Base-by-base conservation (phyloP, 1,140 invertebrate genomes). In the Drosophila elegans region DNA sequence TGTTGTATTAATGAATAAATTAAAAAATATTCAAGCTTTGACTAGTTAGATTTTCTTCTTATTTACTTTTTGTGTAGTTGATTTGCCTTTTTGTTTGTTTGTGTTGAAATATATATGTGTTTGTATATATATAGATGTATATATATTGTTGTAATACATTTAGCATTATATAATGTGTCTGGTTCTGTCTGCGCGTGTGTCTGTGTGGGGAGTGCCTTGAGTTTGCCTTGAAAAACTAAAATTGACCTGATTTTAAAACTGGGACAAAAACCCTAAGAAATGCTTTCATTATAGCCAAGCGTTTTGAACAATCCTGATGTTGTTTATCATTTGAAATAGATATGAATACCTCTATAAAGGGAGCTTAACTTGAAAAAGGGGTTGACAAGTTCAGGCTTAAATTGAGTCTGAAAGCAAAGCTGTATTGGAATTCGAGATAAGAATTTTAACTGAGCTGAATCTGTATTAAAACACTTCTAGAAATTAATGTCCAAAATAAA, bases 11-110 rank as follows among this genome's bases (percentile, higher is more conserved):
- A 89, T 84, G 77, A 90, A 78, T 90, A 89, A 89, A 89, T 78
- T 90, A 89, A 89, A 89, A 84, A 85, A 89, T 89, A 90, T 84
- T 89, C 77, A 90, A 89, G 84, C 84, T 89, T 90, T 90, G 80
- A 84, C 80, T 90, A 89, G 80, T 80, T 78, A 85, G 74, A 85
- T 81, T 89, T 88, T 53, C 34, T 68, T 68, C 57, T 59, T 67
- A 53, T 89, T 80, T 84, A 59, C 38, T 59, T 71, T 63, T 60
- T 82, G 55, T 81, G 59, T 82, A 64, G 74, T 78, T 82, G 78
- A 48, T 79, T 74, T 67, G 62, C 66, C 44, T 44, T 62, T 78
- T 78, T 53, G 53, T 44, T 59, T 75, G n/a, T 78, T 57, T 78
- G 48, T 63, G 38, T 76, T 67, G 66, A 60, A 83, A 83, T 79